phyloP scores from a whole-genome alignment of 2,797 vertebrate species.

The Naso thynnoides region DNA sequence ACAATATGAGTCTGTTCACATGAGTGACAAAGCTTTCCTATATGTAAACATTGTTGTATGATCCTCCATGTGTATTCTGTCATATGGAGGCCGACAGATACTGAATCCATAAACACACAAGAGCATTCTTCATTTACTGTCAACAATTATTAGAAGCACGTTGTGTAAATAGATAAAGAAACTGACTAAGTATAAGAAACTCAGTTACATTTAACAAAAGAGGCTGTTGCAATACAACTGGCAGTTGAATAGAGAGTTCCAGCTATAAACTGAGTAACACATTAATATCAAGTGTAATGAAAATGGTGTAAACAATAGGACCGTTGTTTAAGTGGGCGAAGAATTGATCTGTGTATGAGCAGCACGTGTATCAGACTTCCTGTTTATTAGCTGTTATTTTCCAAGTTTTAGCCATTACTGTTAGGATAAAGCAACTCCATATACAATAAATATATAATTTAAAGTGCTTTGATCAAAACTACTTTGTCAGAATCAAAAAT shows the following conservation, averaged over 20 bases:
- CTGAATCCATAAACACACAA: constrained; percentile 1
- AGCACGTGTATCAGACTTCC: neutral
- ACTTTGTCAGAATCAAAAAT: no score
- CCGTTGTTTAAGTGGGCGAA: neutral
- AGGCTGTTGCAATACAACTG: neutral
- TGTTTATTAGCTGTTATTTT: neutral
- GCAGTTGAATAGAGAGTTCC: neutral
- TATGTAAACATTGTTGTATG: constrained; percentile 20
- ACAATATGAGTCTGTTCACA: constrained; percentile 39
- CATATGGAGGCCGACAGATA: constrained; percentile 17
- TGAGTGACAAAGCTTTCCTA: constrained; percentile 29
- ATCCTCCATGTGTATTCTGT: constrained; percentile 27
- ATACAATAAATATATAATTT: no score
- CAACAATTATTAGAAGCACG: neutral
- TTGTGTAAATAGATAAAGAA: neutral
- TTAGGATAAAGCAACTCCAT: no score
- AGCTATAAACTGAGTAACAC: neutral
- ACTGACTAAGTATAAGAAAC: neutral
- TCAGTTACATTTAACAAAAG: constrained; percentile 12
- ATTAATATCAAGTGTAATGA: neutral
- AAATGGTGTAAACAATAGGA: neutral
- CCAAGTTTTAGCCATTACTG: neutral
- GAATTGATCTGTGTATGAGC: neutral
- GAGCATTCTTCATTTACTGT: neutral
- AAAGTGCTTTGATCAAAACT: no score